Evolutionary conservation across 2,888 invertebrate species (phyloP).

Genomic region (Mesoligia furuncula): DNA sequence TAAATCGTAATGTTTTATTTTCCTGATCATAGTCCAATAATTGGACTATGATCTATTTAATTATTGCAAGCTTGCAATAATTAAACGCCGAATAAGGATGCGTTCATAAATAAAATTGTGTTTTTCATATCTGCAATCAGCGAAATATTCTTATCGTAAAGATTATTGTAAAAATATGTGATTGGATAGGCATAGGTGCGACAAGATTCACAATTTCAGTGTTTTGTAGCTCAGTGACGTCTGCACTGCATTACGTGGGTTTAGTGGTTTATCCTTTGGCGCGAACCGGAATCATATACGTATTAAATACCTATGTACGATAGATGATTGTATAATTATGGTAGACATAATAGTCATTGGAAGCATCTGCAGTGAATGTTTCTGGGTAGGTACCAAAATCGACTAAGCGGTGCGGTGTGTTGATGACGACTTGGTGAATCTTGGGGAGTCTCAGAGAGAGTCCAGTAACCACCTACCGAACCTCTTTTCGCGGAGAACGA

Average conservation of each 20-base stretch:
- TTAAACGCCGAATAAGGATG: background rate
- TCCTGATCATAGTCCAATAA: background rate
- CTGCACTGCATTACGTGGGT: background rate
- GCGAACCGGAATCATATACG: too few relatives aligned
- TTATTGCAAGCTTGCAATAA: background rate
- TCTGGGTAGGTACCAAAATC: too few relatives aligned
- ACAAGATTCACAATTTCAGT: background rate
- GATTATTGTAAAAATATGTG: conserved; percentile 15
- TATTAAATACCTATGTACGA: too few relatives aligned
- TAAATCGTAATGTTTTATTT: background rate
- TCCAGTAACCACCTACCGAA: too few relatives aligned
- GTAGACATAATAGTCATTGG: too few relatives aligned
- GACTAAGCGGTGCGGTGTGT: too few relatives aligned
- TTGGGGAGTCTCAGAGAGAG: too few relatives aligned
- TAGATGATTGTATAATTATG: too few relatives aligned
- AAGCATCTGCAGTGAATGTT: too few relatives aligned
- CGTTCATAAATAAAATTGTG: conserved; percentile 23
- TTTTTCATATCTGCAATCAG: background rate
- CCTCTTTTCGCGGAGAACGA: too few relatives aligned
- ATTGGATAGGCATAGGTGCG: background rate
- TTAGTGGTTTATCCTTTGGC: background rate
- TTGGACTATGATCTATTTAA: too few relatives aligned
- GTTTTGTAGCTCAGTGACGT: background rate
- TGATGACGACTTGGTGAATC: too few relatives aligned
- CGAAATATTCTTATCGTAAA: background rate